phyloP scores from a whole-genome alignment of 2,888 invertebrate genomes.

The Hypolimnas misippus region DNA sequence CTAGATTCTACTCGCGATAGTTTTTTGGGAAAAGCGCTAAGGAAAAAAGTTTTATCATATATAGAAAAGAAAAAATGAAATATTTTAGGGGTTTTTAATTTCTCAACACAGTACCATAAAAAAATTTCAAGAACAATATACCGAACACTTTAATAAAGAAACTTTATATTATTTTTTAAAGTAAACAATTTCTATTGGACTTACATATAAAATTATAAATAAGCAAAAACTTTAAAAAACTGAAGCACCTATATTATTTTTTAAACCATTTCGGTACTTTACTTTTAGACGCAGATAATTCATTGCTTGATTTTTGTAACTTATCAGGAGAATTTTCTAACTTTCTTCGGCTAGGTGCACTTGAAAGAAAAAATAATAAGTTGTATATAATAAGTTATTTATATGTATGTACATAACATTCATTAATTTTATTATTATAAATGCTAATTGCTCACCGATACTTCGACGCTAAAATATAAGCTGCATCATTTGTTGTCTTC shows the following conservation, averaged over 20 bases:
- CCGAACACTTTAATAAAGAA: background rate
- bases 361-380: slow-evolving; percentile 46
- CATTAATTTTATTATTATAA: no score
- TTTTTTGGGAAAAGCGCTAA: no score
- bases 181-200: background rate
- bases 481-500: slow-evolving; percentile 87
- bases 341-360: slow-evolving; percentile 71
- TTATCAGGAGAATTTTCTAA: slow-evolving; percentile 50
- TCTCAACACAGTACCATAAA: no score
- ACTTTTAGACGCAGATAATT: slow-evolving; percentile 62
- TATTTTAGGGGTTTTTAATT: no score
- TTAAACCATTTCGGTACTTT: slow-evolving; percentile 82
- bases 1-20: no score
- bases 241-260: slow-evolving; percentile 47
- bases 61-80: no score
- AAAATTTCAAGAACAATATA: background rate
- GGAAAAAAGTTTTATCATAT: no score
- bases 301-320: slow-evolving; percentile 47
- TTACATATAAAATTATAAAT: background rate
- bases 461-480: slow-evolving; percentile 87
- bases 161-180: background rate
- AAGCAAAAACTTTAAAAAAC: background rate
- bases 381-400: background rate
- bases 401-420: slow-evolving; percentile 3
- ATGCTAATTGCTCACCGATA: slow-evolving; percentile 77